Base-by-base conservation (phyloP, 2,113 vertebrate genomes). In the Puntigrus tetrazona region DNA sequence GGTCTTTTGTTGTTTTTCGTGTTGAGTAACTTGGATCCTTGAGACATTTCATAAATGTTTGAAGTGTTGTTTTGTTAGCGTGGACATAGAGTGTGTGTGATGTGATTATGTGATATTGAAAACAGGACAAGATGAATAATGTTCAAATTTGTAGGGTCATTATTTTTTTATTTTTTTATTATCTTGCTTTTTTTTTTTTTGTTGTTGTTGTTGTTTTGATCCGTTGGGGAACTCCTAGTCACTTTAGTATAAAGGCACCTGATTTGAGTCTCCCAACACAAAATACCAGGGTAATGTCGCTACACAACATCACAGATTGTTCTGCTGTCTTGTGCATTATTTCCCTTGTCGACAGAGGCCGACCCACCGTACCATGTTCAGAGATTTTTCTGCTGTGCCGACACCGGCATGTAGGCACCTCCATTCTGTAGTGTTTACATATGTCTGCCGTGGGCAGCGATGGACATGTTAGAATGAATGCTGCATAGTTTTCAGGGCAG, bases 1-100 rank as follows among this genome's bases (percentile, higher is more conserved):
- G 96, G 95, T 95, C 96, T 97, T 97, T 96, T 96, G 94, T 97
- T 97, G 95, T 97, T 96, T 95, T 96, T 97, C 96, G 95, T 95
- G 95, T 95, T 94, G 94, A 94, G 94, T 95, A 96, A 95, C 95
- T 96, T 96, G 93, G 94, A 96, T 96, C 89, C 94, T 95, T 94
- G 94, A 96, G 91, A 94, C 95, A 96, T 96, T 96, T 97, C 95
- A 96, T 95, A 95, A 92, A 95, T 96, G 95, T 98, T 93, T 94
- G 95, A 95, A 95, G 96, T 94, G 95, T 95, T 95, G 94, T 96
- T 96, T 95, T 94, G 94, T 95, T 96, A 96, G 96, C 95, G 95
- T 96, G 96, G 95, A 95, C 96, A 95, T 97, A 96, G 96, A 92
- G 93, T 94, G 95, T 94, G 93, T 95, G 91, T 96, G 93, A 93